These are phyloP conservation scores for Porites divaricata DNA, from an alignment of 92 coral and sea anemone species.

Conservation along the genomic window DNA sequence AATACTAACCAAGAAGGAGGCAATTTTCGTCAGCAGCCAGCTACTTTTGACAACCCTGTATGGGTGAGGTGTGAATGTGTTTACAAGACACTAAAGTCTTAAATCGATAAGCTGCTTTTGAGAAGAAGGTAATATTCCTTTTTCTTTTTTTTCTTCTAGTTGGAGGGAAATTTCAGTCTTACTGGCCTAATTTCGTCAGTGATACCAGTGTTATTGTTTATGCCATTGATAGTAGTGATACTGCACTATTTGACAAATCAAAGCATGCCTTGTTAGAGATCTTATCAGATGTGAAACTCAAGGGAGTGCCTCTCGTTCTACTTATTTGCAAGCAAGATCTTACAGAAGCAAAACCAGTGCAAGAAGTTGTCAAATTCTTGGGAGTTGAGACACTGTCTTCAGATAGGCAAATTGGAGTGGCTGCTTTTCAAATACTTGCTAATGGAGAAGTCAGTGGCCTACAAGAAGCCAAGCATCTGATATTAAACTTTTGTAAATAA, in stretches of 20 bases:
- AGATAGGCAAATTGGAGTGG: constrained; percentile 53
- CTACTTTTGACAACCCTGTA: too few species aligned
- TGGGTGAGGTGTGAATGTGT: too few species aligned
- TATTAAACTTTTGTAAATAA: constrained; percentile 61
- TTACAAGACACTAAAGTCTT: too few species aligned
- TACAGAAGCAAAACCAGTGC: constrained; percentile 60
- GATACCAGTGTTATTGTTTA: constrained; percentile 77
- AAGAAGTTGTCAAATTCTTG: constrained; percentile 65
- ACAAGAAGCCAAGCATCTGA: constrained; percentile 64
- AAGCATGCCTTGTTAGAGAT: constrained; percentile 65
- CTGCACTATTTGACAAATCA: constrained; percentile 74
- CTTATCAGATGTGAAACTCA: constrained; percentile 66
- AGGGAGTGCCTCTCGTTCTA: constrained; percentile 81
- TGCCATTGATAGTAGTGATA: constrained; percentile 76
- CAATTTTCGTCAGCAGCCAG: too few species aligned
- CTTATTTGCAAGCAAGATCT: constrained; percentile 82
- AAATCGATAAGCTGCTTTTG: not conserved
- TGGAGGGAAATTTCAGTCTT: constrained; percentile 88
- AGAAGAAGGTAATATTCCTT: not conserved
- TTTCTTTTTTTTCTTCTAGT: constrained; percentile 51
- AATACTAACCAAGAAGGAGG: too few species aligned
- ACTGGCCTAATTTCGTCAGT: constrained; percentile 91
- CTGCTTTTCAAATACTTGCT: constrained; percentile 68
- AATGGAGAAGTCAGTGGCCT: constrained; percentile 59
- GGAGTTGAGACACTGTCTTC: constrained; percentile 45